phyloP scores from a whole-genome alignment of 1,140 invertebrate species.

The Pachypeltis micranthus region DNA sequence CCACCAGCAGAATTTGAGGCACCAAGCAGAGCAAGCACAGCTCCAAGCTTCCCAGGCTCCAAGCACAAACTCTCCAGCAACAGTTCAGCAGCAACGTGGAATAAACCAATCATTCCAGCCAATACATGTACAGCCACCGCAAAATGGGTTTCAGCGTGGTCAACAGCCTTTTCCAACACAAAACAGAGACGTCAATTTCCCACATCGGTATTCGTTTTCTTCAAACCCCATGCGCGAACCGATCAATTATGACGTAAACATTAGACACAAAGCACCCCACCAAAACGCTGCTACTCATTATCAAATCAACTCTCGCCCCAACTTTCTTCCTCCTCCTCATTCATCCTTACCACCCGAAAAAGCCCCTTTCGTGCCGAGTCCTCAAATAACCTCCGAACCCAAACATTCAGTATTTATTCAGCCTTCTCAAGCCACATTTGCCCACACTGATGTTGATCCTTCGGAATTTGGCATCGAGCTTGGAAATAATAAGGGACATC shows the following conservation, averaged over 20 bases:
- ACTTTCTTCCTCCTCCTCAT: not conserved
- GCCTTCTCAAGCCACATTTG: not conserved
- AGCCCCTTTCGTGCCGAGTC: not conserved
- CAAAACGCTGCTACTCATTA: not conserved
- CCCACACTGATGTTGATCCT: not conserved
- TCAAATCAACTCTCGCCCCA: not conserved
- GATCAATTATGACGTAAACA: not conserved
- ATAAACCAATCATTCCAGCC: slow-evolving; percentile 22
- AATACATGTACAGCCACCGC: slow-evolving; percentile 17
- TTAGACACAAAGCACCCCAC: not conserved
- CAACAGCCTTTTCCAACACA: slow-evolving; percentile 19
- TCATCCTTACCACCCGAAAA: not conserved
- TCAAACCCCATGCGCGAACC: no score
- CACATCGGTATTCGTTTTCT: no score
- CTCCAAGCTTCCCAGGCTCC: slow-evolving; percentile 15
- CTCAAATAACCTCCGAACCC: not conserved
- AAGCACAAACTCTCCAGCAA: slow-evolving; percentile 19
- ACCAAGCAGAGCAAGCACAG: slow-evolving; percentile 28
- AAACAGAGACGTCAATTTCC: no score
- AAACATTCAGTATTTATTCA: not conserved
- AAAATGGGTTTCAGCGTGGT: slow-evolving; percentile 18
- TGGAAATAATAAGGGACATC: not conserved
- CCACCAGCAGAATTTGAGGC: slow-evolving; percentile 32
- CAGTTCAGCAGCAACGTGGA: slow-evolving; percentile 15
- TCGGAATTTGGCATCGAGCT: not conserved